Base-by-base conservation (phyloP, 2,113 vertebrate species). In the Montifringilla adamsi region DNA sequence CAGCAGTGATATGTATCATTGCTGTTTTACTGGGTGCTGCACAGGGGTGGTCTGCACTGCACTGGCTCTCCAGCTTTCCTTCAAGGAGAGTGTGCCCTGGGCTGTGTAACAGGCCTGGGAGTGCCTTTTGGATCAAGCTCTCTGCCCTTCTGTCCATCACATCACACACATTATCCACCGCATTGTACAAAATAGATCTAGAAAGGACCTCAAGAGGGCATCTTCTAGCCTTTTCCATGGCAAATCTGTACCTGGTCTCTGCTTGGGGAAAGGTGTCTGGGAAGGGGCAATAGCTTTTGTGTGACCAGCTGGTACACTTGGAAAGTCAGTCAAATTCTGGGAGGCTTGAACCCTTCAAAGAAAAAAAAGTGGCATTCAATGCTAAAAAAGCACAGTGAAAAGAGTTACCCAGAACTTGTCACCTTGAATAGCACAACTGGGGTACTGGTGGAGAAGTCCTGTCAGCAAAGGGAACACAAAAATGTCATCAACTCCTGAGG, bases 181-280 rank as follows among this genome's bases (percentile, higher is more conserved):
- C 16, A 2, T 4, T 43, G 46, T n/a, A 60, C 20, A 75, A 84
- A 93, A 95, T 58, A 89, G 64, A 89, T 95, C 95, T 94, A 89
- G 59, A 89, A 96, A 95, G 95, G 56, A 94, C 95, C 94, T 96
- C 93, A 94, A 95, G 96, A 96, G 96, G 94, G 93, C 94, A 96
- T 97, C 89, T 97, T 92, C 80, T 72, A 94, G 95, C 94, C 77
- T 97, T 91, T 74, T 84, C 91, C 22, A 1, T 75, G 84, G 75
- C 76, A 92, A 70, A 77, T 55, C 80, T 81, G 69, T 49, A 92
- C 94, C 94, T 93, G 89, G 44, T 13, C 52, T 70, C 39, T 0
- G 19, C 47, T 11, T 58, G 37, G 35, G 47, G 13, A 90, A 86
- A 89, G 79, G 90, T 94, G 56, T 37, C 9, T 49, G 43, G 62